These are phyloP conservation scores for Thymelicus lineola DNA, from an alignment of 2,888 invertebrate genomes.

Conservation along the genomic window DNA sequence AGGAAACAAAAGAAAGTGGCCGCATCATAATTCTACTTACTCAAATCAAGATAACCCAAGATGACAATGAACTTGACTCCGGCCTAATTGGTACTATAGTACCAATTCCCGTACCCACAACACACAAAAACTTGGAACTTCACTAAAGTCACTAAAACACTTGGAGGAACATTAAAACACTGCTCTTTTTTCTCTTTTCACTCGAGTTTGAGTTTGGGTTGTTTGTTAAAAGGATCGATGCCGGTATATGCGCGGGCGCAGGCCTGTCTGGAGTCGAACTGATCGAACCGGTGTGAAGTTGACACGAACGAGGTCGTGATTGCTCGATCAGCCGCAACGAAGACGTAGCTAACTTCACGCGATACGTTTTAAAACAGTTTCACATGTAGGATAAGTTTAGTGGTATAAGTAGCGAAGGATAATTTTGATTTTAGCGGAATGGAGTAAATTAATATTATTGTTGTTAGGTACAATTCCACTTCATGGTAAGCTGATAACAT, in stretches of 20 bases:
- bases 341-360: conserved; percentile 52
- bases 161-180: conserved; percentile 8
- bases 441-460: too few relatives aligned
- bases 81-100: conserved; percentile 63
- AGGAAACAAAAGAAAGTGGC: conserved; percentile 57
- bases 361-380: conserved; percentile 18
- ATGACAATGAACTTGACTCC: conserved; percentile 70
- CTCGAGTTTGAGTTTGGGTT: conserved; percentile 41
- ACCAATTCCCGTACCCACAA: conserved; percentile 63
- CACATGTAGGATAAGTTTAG: too few relatives aligned
- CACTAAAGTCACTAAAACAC: conserved; percentile 40
- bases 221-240: conserved; percentile 56
- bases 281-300: conserved; percentile 79
- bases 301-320: conserved; percentile 58
- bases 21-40: conserved; percentile 59
- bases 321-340: conserved; percentile 52
- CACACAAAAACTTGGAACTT: conserved; percentile 53
- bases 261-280: conserved; percentile 68
- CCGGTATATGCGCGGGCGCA: conserved; percentile 68
- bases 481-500: too few relatives aligned
- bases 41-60: conserved; percentile 68
- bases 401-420: not conserved
- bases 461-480: too few relatives aligned
- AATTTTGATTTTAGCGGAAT: not conserved
- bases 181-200: conserved; percentile 31